Evolutionary conservation across 2,888 invertebrate species (phyloP), one percentile per base, ranked within the genome.

Genomic region (Dorcus parallelipipedus): DNA sequence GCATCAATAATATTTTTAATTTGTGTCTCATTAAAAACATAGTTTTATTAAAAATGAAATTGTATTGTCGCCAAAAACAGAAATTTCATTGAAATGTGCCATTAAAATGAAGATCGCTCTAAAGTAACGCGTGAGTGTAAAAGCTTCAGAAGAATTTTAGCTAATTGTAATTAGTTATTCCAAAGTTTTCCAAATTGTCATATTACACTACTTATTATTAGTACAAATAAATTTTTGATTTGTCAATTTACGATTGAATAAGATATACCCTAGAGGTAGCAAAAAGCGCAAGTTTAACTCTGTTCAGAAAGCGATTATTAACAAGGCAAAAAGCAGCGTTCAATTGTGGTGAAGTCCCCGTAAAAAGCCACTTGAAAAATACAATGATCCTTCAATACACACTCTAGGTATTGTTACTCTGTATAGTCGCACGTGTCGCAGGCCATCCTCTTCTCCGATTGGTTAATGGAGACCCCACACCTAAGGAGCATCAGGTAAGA

Each of bases 281-380:
- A 7, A 20, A 45, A 17, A 17, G 9, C 45, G 17, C n/a, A 20
- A 17, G 45, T 20, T 45, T 45, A 20, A 17, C 9, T 20, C 20
- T 20, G 23, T 45, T 20, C 20, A 10, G 23, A 45, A 45, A 45
- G 45, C 23, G 20, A 40, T 58, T 49, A 55, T 54, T 51, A 59
- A 50, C 55, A 49, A 57, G 58, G 38, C 57, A 45, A 52, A 41
- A 47, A 49, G 64, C 26, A 33, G 4, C 59, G 59, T 52, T 64
- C 62, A 65, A 60, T 65, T 66, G 66, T 63, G 66, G 64, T 61
- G 56, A 67, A 61, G 55, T 52, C 61, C 64, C 64, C 64, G 63
- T 67, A 69, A 69, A 69, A 70, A 68, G 67, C 68, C 67, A 69
- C 68, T 71, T 64, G 66, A 67, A 62, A 66, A 67, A 65, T 64